A percentile compares a stretch with the other conserved stretches of the same genome.
phyloP scores from a whole-genome alignment of 2,113 vertebrate genomes.

The Melanerpes aurifrons region DNA sequence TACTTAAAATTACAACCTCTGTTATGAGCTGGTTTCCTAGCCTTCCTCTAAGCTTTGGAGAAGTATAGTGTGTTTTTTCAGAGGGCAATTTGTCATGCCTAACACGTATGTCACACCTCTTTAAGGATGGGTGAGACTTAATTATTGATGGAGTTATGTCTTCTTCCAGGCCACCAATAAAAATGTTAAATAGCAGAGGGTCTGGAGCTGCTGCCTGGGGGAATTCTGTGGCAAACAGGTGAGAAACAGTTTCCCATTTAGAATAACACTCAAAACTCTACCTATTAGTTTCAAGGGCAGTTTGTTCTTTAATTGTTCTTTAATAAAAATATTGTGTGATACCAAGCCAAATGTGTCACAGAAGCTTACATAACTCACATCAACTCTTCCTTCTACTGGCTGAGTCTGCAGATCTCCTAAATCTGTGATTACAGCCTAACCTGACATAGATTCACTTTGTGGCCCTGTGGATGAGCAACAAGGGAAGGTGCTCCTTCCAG shows the following conservation, averaged over 20 bases:
- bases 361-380: conserved; percentile 43
- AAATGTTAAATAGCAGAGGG: not conserved
- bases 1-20: not conserved
- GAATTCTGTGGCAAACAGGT: not conserved
- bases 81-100: not conserved
- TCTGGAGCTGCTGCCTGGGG: not conserved
- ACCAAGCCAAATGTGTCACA: conserved; percentile 30
- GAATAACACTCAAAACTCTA: not conserved
- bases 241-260: not conserved
- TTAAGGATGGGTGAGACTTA: not conserved
- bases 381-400: conserved; percentile 27
- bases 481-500: not conserved
- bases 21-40: not conserved
- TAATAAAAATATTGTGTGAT: conserved; percentile 27
- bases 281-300: not conserved
- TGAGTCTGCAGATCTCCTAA: conserved; percentile 24
- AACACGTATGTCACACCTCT: not conserved
- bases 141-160: not conserved
- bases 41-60: not conserved
- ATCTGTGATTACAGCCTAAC: conserved; percentile 28
- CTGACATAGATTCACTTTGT: not conserved
- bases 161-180: conserved; percentile 13
- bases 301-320: not conserved
- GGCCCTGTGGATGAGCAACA: not conserved
- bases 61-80: not conserved